Evolutionary conservation across 2,888 invertebrate genomes (phyloP).

Genomic region (Isoperla grammatica): DNA sequence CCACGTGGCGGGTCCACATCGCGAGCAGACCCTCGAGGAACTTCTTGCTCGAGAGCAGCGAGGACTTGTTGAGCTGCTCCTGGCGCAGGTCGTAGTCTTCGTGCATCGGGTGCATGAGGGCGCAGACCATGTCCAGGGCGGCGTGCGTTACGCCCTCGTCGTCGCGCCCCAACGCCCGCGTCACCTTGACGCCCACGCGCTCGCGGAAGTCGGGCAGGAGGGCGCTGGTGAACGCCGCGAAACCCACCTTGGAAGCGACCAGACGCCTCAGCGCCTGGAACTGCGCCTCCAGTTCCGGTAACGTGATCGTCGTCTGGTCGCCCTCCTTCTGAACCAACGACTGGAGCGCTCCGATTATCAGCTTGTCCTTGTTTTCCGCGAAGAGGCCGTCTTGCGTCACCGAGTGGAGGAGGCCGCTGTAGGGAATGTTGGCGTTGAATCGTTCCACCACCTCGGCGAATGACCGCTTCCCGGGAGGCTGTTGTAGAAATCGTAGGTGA

Average conservation of each 20-base stretch:
- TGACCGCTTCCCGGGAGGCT: constrained; percentile 56
- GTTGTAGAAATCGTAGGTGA: constrained; percentile 64
- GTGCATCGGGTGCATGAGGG: constrained; percentile 98
- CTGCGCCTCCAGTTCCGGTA: constrained; percentile 78
- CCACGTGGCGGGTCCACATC: constrained; percentile 92
- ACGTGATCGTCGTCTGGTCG: constrained; percentile 55
- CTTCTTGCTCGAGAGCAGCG: constrained; percentile 80
- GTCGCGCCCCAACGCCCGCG: constrained; percentile 80
- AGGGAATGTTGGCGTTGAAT: constrained; percentile 96
- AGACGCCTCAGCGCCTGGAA: constrained; percentile 91
- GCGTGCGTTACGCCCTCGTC: constrained; percentile 91
- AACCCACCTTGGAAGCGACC: constrained; percentile 97
- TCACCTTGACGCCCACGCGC: constrained; percentile 88
- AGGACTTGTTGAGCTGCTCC: constrained; percentile 97
- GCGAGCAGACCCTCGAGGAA: constrained; percentile 91
- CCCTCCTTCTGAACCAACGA: constrained; percentile 70
- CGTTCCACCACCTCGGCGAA: constrained; percentile 81
- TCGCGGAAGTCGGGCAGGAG: constrained; percentile 83
- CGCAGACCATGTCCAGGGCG: constrained; percentile 94
- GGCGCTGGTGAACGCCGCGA: constrained; percentile 82
- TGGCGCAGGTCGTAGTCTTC: constrained; percentile 94
- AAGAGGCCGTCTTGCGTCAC: constrained; percentile 94
- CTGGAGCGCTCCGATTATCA: constrained; percentile 86
- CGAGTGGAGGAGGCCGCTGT: constrained; percentile 94
- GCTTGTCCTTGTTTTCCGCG: constrained; percentile 96